These are phyloP conservation scores for Malacosoma neustria DNA, from an alignment of 2,888 invertebrate genomes.

Conservation along the genomic window DNA sequence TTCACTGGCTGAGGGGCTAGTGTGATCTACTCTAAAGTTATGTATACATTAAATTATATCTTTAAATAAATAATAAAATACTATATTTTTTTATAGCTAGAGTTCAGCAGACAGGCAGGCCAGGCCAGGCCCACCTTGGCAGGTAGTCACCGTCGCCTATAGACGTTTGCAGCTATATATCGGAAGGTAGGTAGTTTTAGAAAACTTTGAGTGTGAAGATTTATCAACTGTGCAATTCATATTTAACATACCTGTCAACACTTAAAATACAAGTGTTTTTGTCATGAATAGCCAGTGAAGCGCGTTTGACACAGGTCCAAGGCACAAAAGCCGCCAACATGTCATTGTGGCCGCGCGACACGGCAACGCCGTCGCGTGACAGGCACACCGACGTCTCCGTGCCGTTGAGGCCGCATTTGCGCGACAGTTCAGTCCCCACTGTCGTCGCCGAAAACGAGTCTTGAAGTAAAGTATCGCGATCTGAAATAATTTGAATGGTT, in stretches of 20 bases:
- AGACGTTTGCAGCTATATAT: too few species aligned
- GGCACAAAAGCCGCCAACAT: conserved; percentile 64
- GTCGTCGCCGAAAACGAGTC: conserved; percentile 76
- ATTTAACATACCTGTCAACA: conserved; percentile 77
- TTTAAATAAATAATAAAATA: conserved; percentile 1
- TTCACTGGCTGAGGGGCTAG: too few species aligned
- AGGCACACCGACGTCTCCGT: conserved; percentile 72
- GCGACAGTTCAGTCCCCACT: conserved; percentile 77
- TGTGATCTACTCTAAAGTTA: too few species aligned
- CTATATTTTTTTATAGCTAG: too few species aligned
- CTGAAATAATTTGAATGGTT: too few species aligned
- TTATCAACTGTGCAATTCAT: too few species aligned
- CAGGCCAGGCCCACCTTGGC: too few species aligned
- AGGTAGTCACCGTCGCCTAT: too few species aligned
- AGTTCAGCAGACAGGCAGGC: too few species aligned
- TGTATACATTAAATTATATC: too few species aligned
- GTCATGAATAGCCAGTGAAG: conserved; percentile 54
- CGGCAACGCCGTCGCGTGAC: conserved; percentile 7
- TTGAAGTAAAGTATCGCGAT: conserved; percentile 60
- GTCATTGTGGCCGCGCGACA: conserved; percentile 71
- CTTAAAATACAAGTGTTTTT: conserved; percentile 76
- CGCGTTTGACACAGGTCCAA: conserved; percentile 77
- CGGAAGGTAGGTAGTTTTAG: too few species aligned
- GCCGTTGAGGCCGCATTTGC: conserved; percentile 74
- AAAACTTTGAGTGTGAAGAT: too few species aligned